phyloP scores from a whole-genome alignment of 2,113 vertebrate species.

The Chauna torquata region DNA sequence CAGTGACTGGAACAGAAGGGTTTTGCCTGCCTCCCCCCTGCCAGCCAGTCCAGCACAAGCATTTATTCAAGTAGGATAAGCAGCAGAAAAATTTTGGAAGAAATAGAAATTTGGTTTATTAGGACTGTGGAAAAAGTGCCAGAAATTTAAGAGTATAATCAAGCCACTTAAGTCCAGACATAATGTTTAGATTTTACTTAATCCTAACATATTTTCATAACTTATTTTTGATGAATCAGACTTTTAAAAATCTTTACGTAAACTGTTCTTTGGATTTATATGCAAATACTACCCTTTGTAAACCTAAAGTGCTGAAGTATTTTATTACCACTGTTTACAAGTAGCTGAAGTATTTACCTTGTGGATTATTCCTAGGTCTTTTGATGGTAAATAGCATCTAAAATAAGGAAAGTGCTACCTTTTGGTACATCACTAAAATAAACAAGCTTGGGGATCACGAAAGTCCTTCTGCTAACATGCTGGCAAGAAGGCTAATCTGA shows the following conservation, averaged over 20 bases:
- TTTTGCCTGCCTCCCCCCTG: background rate
- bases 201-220: conserved; percentile 34
- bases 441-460: background rate
- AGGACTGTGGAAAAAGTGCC: background rate
- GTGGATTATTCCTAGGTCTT: background rate
- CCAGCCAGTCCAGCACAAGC: background rate
- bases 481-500: background rate
- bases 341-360: conserved; percentile 19
- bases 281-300: conserved; percentile 6
- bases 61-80: conserved; percentile 40
- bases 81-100: background rate
- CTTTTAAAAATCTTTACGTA: background rate
- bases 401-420: background rate
- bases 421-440: background rate
- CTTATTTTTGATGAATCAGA: conserved; percentile 13
- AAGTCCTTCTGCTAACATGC: background rate
- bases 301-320: background rate
- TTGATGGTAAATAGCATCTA: conserved; percentile 3
- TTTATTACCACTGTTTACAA: conserved; percentile 19
- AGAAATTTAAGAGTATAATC: conserved; percentile 40
- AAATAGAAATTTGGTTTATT: conserved; percentile 13
- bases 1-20: background rate
- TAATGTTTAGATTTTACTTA: conserved; percentile 57
- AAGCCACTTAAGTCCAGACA: conserved; percentile 33
- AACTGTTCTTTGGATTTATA: conserved; percentile 30